phyloP scores from a whole-genome alignment of 1,140 invertebrate genomes.

The Lasioglossum albipes region DNA sequence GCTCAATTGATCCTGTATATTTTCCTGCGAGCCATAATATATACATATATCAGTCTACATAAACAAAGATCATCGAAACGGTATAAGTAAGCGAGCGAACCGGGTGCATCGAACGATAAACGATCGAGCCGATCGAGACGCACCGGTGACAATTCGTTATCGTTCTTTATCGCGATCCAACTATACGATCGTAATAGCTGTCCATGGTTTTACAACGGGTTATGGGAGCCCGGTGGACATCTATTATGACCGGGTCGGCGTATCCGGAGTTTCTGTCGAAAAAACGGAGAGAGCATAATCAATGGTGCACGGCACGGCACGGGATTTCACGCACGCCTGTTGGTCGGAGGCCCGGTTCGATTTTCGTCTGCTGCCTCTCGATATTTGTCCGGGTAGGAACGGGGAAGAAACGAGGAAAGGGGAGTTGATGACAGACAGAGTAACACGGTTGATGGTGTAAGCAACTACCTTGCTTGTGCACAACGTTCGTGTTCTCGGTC shows the following conservation, averaged over 20 bases:
- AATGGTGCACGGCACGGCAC: conserved; percentile 25
- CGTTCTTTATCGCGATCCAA: neutral
- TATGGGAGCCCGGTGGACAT: too few relatives aligned
- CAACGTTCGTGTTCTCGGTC: conserved; percentile 1
- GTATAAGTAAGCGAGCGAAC: neutral
- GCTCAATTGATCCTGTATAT: neutral
- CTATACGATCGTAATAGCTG: too few relatives aligned
- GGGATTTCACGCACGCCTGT: conserved; percentile 2
- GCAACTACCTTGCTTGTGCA: conserved; percentile 4
- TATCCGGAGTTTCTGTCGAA: too few relatives aligned
- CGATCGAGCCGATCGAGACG: conserved; percentile 25
- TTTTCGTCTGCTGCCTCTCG: neutral
- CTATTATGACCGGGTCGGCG: too few relatives aligned
- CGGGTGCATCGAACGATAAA: conserved; percentile 6
- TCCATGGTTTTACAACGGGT: too few relatives aligned
- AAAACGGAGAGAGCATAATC: conserved; percentile 15
- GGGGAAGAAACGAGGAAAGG: neutral
- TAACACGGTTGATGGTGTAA: conserved; percentile 17
- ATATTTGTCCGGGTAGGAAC: neutral
- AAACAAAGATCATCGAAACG: conserved; percentile 2
- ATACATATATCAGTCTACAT: neutral
- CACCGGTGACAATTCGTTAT: conserved; percentile 7
- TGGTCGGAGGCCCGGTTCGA: neutral
- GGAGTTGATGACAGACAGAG: neutral
- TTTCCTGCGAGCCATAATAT: neutral